Base-by-base conservation (phyloP, 2,113 vertebrate genomes). In the Anguilla rostrata region DNA sequence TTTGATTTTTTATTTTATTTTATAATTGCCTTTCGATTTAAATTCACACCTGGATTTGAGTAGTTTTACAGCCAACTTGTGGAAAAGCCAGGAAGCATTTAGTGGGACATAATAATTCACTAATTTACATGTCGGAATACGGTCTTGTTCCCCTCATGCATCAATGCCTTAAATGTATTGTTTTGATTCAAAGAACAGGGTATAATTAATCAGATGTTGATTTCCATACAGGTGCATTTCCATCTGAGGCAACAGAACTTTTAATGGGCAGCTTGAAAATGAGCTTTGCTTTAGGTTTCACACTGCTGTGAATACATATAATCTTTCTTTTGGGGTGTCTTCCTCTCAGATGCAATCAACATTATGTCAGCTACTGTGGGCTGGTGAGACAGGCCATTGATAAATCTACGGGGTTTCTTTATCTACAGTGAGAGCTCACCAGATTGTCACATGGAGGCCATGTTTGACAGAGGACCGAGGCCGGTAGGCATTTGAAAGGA, bases 361-460 rank as follows among this genome's bases (percentile, higher is more conserved):
- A 86, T 86, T 66, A 75, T 75, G 71, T 75, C 71, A 75, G 12
- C 71, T 29, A 75, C 26, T 34, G n/a, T 81, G 85, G 56, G 39
- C n/a, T 86, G 53, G 34, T 15, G 79, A 60, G 79, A 81, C 39
- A 82, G 29, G 79, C 53, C 26, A 79, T 81, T 56, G 2, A 81
- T 79, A 86, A 86, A 86, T 63, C 56, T 78, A 82, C 49, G 81
- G 85, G 66, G 56, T 82, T 39, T 53, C 81, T 86, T 86, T 82
- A 86, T 81, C 85, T 86, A 66, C 85, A 63, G 78, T 81, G 81
- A 86, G 60, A 43, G 85, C 57, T 41, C 49, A 81, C 29, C 60
- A 39, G 18, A 39, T 86, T 86, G 85, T 79, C 85, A 86, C 34
- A 34, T 34, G 15, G 79, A 39, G 34, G 9, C 11, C 14, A 16